Evolutionary conservation across 2,113 vertebrate species (phyloP).

Genomic region (Mustela lutreola): DNA sequence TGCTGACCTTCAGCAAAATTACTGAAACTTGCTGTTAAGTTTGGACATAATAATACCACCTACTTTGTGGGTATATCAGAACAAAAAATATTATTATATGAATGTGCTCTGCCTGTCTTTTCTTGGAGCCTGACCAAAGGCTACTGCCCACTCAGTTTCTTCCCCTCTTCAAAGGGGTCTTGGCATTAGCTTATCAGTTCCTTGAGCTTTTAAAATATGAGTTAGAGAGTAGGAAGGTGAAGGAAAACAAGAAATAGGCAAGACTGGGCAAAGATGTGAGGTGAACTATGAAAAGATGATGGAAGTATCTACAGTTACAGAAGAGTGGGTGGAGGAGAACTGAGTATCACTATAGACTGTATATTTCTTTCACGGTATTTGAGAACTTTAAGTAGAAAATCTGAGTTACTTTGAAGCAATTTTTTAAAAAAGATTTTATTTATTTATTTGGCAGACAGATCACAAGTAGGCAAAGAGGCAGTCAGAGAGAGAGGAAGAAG

Average conservation of each 20-base stretch:
- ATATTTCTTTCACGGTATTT: not conserved
- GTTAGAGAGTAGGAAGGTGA: not conserved
- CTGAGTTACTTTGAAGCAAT: not conserved
- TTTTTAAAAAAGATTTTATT: not conserved
- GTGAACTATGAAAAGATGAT: not conserved
- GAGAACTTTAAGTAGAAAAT: slow-evolving; percentile 14
- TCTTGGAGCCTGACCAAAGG: not conserved
- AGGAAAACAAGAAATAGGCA: not conserved
- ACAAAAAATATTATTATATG: not conserved
- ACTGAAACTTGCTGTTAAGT: not conserved
- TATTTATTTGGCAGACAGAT: too few relatives aligned
- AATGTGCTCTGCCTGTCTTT: not conserved
- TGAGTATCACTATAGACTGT: not conserved
- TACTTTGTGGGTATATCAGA: not conserved
- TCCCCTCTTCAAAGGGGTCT: not conserved
- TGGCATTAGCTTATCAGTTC: not conserved
- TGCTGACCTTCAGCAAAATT: not conserved
- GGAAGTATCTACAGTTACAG: not conserved
- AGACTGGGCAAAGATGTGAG: not conserved
- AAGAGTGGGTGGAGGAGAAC: not conserved
- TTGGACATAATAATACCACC: not conserved
- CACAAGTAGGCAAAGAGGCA: too few relatives aligned
- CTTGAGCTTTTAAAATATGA: not conserved
- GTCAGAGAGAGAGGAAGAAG: too few relatives aligned
- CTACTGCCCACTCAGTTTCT: not conserved